Base-by-base conservation (phyloP, 1,140 invertebrate genomes). In the Drosophila kohkoa region DNA sequence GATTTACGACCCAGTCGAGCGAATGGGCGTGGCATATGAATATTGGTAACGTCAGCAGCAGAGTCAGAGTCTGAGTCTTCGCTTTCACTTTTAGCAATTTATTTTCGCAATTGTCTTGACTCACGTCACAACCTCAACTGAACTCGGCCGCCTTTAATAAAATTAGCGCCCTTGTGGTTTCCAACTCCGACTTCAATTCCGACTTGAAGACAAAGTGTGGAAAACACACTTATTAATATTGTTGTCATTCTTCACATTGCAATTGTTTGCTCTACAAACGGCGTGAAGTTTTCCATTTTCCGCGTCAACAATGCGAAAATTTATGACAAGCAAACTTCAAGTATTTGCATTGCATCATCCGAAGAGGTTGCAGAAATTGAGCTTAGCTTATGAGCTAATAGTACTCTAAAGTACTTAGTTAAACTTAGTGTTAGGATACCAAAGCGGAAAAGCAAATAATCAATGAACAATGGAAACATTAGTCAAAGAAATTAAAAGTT, bases 81-180 rank as follows among this genome's bases (percentile, higher is more conserved):
- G 66, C 83, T 87, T 87, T 87, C 83, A 83, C 83, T 87, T 87
- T 77, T 87, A 55, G 80, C 73, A 77, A 74, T 55, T 82, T 77
- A 79, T 80, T 77, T 83, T 88, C 51, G 80, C 83, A 58, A 82
- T 83, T 83, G 38, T 49, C 60, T 76, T 67, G 75, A 65, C 75
- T 86, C 70, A 69, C 74, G 51, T 86, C 70, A 71, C 74, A 55
- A 76, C 71, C 65, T 45, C 16, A 43, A 71, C 62, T 82, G 52
- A 80, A 80, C 68, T 48, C 48, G 32, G 16, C 20, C 35, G 32
- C 8, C 35, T 25, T 60, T 13, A 58, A 60, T 65, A 7, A 58
- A 80, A 65, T 57, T 66, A 69, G 48, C 72, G 51, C 66, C 77
- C 73, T 38, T 58, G 15, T 28, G 48, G 41, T 60, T 20, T 3